Evolutionary conservation across 2,113 vertebrate genomes (phyloP), one percentile per base, ranked within the genome.

Genomic region (Scopus umbretta): DNA sequence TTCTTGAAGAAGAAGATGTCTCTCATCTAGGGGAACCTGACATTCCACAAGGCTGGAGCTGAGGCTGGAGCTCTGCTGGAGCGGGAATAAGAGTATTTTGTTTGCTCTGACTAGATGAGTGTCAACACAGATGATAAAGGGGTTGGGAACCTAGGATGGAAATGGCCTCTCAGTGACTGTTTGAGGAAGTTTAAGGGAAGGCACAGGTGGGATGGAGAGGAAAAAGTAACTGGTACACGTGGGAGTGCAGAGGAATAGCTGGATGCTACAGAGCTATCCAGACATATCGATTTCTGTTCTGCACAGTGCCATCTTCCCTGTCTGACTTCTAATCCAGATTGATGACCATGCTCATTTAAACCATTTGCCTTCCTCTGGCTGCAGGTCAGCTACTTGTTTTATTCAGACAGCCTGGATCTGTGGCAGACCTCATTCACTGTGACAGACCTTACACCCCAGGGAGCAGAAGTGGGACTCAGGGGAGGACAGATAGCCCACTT

Each of bases 191-290:
- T 56, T 71, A 56, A 22, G 20, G 9, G 15, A 86, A 19, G 62
- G 29, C 34, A 26, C 1, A 30, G 43, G 36, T 76, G 49, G 70
- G 26, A 58, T 10, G n/a, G 58, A 78, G 49, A 89, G n/a, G 32
- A 83, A 63, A 80, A 73, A 20, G 40, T 55, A 55, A 61, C 19
- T 70, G n/a, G 26, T 55, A 42, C 3, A 0, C 0, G 0, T 74
- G 55, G 66, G 70, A 68, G 21, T n/a, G 43, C 74, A 80, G 66
- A 52, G 50, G 59, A 92, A 30, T 2, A 2, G 18, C 68, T 86
- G 70, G 16, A 53, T 85, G 29, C 40, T 56, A 50, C 56, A 66
- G 52, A 92, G 14, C 56, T 88, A 29, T 63, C 13, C 43, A 82
- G 58, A 55, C 30, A 11, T 59, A 78, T 0, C 84, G 73, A 84